Percentiles rank a stretch among this genome's conserved stretches.
Evolutionary conservation across 2,797 vertebrate genomes (phyloP).

Genomic region (Alauda arvensis): DNA sequence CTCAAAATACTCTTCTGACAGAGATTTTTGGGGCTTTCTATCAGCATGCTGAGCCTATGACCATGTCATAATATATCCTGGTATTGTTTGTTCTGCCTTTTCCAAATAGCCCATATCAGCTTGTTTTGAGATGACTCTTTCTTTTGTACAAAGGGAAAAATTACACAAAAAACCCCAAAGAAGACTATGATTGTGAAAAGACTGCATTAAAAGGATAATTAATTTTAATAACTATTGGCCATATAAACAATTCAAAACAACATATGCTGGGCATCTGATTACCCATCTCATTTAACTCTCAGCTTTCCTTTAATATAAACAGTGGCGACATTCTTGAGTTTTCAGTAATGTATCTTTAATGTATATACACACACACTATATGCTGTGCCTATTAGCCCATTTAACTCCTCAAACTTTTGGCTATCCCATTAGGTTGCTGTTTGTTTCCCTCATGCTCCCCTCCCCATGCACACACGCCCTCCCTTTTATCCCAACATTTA

Average conservation of each 20-base stretch:
- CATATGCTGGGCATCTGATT: conserved; percentile 74
- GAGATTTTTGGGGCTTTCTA: conserved; percentile 36
- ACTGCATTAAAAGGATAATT: conserved; percentile 69
- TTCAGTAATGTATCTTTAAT: conserved; percentile 28
- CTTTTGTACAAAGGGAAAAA: background rate
- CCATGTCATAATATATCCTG: conserved; percentile 19
- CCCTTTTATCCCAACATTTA: background rate
- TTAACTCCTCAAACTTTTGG: background rate
- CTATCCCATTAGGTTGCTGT: background rate
- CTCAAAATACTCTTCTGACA: conserved; percentile 43
- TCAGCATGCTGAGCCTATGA: conserved; percentile 31
- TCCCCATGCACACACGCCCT: background rate
- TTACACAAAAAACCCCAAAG: background rate
- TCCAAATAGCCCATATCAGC: background rate
- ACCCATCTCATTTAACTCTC: conserved; percentile 72
- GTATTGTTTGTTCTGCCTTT: conserved; percentile 28
- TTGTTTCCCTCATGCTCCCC: background rate
- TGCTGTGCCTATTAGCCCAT: background rate
- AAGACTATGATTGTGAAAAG: conserved; percentile 50
- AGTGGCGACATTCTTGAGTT: conserved; percentile 47
- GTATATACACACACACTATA: background rate
- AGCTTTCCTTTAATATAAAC: conserved; percentile 69
- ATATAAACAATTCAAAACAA: conserved; percentile 75
- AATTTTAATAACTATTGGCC: conserved; percentile 74
- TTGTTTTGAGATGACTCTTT: background rate